Evolutionary conservation across 2,797 vertebrate species (phyloP), one percentile per base, ranked within the genome.

Genomic region (Microchirus variegatus): DNA sequence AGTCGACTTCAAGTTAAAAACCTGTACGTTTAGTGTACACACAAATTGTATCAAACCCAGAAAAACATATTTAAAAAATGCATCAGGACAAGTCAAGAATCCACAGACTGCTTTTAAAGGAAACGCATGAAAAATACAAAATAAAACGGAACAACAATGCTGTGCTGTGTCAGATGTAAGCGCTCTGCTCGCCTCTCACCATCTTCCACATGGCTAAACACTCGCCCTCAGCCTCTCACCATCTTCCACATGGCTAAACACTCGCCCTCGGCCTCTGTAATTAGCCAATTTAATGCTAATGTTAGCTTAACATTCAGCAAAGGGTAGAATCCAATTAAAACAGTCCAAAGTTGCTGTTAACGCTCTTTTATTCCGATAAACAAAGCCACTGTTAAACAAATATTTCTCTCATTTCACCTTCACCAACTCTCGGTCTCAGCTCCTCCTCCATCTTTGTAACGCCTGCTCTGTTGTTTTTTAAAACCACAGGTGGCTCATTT

Each of bases 401-500:
- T 26, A 26, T 26, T 26, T 26, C 3, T 26, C 26, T 26, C 26
- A 26, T 26, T 26, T 26, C 26, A 26, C 5, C 38, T 40, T 40
- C 1, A 40, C 9, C 13, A 2, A 1, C 10, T 59, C 45, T 12
- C 9, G 2, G 5, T n/a, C 14, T 22, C 35, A 10, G 0, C 44
- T 52, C 41, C 7, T 11, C 0, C 17, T 26, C 43, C 0, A 17
- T 26, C 1, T 6, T 14, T n/a, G n/a, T 45, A n/a, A 74, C 5
- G 4, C 3, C 10, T 11, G 5, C 46, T n/a, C 36, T 42, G 68
- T 36, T 6, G 3, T 61, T 9, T 9, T 5, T 36, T 31, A 37
- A 38, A 36, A n/a, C n/a, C 19, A 10, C 80, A 99, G 98, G 97
- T 99, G 73, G 96, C 94, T n/a, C 97, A 99, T 89, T 99, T 99